Conservation (phyloP, 2,888 invertebrate species). For the Philopedon plagiatum region DNA sequence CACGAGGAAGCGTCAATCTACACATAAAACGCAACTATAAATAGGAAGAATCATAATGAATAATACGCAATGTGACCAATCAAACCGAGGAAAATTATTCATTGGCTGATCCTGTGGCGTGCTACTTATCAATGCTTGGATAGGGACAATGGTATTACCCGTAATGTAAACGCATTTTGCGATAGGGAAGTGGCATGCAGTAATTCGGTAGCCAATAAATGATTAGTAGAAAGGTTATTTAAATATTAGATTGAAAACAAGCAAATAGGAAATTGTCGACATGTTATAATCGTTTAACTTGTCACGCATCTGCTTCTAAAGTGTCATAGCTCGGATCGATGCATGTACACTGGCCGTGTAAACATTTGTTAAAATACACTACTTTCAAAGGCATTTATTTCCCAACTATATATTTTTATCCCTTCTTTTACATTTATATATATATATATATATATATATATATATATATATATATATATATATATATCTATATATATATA, state of each 20-base stretch:
- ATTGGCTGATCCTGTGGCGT: neutral
- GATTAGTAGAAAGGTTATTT: neutral
- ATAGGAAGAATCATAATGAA: neutral
- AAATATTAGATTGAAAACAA: neutral
- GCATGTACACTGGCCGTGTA: too few relatives aligned
- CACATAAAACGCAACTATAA: neutral
- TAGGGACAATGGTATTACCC: neutral
- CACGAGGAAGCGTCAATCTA: neutral
- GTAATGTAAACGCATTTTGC: neutral
- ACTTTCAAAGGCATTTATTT: too few relatives aligned
- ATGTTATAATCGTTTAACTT: too few relatives aligned
- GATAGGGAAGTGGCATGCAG: neutral
- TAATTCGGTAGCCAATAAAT: conserved; percentile 2
- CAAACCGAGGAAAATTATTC: neutral
- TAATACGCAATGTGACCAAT: neutral
- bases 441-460: too few relatives aligned
- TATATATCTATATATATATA: too few relatives aligned
- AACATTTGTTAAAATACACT: too few relatives aligned
- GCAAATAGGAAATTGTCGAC: neutral
- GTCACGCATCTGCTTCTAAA: neutral
- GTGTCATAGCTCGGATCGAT: too few relatives aligned
- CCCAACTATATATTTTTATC: too few relatives aligned
- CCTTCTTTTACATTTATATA: too few relatives aligned
- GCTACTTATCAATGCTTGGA: neutral
- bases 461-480: too few relatives aligned